These are phyloP conservation scores for Iguana delicatissima DNA, from an alignment of 2,797 vertebrate species.

Conservation along the genomic window DNA sequence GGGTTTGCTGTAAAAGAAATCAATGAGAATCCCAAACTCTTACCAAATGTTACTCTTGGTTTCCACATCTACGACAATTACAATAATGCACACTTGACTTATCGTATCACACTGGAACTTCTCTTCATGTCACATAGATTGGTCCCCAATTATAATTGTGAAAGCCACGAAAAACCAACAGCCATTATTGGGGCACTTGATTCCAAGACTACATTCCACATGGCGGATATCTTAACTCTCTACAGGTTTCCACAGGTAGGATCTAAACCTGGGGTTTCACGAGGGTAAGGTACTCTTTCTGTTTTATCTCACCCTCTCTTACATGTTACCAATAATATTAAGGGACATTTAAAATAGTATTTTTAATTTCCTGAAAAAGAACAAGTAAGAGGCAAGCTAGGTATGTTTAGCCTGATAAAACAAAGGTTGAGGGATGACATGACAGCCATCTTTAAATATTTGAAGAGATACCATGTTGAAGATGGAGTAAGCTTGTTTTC, in stretches of 20 bases:
- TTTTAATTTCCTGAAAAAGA: background rate
- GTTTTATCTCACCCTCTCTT: background rate
- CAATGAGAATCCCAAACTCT: background rate
- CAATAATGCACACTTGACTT: background rate
- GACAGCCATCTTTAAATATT: too few species aligned
- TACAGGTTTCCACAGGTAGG: slow-evolving; percentile 12
- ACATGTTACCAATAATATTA: background rate
- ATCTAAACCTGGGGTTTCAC: background rate
- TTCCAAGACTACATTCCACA: background rate
- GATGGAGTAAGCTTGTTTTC: too few species aligned
- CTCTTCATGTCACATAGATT: background rate
- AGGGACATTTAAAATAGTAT: background rate
- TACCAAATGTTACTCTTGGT: background rate
- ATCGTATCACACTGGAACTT: background rate
- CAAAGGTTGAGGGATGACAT: too few species aligned
- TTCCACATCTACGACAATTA: slow-evolving; percentile 9
- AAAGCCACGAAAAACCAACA: background rate
- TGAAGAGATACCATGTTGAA: too few species aligned
- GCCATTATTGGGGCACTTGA: background rate
- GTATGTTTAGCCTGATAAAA: too few species aligned
- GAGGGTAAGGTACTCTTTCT: too few species aligned
- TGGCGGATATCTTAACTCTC: background rate
- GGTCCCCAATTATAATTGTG: background rate
- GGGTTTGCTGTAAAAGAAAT: background rate
- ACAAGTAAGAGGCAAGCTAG: background rate